phyloP scores from a whole-genome alignment of 2,888 invertebrate genomes.

The Leucophenga montana region DNA sequence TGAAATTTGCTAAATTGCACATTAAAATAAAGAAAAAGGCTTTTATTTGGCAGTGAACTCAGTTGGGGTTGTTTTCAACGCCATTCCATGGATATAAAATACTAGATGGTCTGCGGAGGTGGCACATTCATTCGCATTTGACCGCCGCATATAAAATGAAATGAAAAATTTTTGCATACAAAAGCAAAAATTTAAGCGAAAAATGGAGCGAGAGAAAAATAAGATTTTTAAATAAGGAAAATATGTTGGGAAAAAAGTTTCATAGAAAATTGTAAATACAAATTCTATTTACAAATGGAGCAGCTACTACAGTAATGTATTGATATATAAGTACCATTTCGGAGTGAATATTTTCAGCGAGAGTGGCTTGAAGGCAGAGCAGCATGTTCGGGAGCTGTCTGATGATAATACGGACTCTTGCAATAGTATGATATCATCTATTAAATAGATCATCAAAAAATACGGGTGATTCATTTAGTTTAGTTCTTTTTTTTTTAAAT shows the following conservation, averaged over 20 bases:
- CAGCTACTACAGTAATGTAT: constrained; percentile 31
- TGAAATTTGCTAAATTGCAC: constrained; percentile 55
- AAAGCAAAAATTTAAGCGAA: constrained; percentile 43
- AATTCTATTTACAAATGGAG: constrained; percentile 63
- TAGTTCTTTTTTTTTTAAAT: no score
- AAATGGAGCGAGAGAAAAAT: constrained; percentile 12
- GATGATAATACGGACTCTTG: no score
- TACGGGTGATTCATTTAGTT: no score
- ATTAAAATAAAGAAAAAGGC: constrained; percentile 47
- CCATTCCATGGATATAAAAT: no score
- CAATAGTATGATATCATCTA: no score
- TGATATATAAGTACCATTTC: constrained; percentile 23
- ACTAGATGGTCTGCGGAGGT: no score
- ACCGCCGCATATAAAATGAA: constrained; percentile 54
- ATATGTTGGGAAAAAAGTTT: constrained; percentile 40
- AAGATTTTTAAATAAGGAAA: background rate
- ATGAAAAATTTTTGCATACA: constrained; percentile 39
- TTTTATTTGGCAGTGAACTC: no score
- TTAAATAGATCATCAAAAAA: no score
- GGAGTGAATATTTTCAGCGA: background rate
- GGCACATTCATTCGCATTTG: background rate
- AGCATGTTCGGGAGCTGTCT: no score
- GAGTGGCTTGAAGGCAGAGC: background rate
- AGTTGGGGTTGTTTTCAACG: no score
- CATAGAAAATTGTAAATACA: constrained; percentile 48